phyloP scores from a whole-genome alignment of 2,797 vertebrate genomes.

The Thunnus albacares region DNA sequence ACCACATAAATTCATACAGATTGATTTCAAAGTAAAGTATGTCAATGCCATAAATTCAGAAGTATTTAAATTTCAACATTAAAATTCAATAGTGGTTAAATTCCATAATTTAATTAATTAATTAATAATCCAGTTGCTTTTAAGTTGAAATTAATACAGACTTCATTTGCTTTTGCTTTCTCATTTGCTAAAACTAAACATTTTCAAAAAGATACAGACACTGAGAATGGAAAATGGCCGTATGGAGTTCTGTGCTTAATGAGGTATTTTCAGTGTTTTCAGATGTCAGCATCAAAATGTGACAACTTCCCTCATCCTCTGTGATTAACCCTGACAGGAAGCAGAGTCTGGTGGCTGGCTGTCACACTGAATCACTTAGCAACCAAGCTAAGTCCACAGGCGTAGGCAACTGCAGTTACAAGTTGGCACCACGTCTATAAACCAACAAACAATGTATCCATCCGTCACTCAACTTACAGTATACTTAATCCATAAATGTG shows the following conservation, averaged over 20 bases:
- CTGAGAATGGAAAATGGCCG: not conserved
- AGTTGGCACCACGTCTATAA: constrained; percentile 12
- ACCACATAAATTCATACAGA: no score
- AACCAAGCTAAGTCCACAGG: constrained; percentile 20
- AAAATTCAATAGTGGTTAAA: no score
- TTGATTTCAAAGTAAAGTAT: no score
- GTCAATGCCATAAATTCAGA: no score
- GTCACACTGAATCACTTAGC: constrained; percentile 35
- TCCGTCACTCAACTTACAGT: constrained; percentile 8
- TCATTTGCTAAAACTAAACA: not conserved
- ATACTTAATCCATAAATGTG: constrained; percentile 29
- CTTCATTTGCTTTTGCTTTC: no score
- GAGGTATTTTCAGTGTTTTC: constrained; percentile 13
- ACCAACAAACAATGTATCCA: not conserved
- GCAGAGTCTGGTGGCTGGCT: constrained; percentile 42
- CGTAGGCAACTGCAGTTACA: constrained; percentile 15
- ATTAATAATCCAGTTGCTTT: no score
- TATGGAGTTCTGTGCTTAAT: not conserved
- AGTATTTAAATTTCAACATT: no score
- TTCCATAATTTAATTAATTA: no score
- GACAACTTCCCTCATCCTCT: constrained; percentile 35
- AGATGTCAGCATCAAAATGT: constrained; percentile 42
- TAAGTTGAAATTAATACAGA: no score
- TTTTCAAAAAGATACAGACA: not conserved
- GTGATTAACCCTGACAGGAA: constrained; percentile 55